Conservation (phyloP, 2,797 vertebrate species). For the Mus spretus region DNA sequence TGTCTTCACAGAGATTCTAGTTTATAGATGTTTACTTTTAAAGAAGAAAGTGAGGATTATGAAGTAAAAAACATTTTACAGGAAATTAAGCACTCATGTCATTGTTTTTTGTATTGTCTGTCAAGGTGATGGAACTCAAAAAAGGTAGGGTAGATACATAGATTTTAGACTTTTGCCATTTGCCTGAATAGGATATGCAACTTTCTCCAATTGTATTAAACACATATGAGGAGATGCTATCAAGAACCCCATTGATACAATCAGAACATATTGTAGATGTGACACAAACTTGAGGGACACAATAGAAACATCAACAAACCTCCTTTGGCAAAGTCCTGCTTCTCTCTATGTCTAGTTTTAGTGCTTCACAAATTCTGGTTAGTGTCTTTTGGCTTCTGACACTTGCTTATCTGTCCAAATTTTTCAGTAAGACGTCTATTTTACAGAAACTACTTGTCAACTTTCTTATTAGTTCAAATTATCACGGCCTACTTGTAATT, state of each 20-base stretch:
- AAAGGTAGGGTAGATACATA: not conserved
- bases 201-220: constrained; percentile 47
- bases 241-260: not conserved
- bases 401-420: not conserved
- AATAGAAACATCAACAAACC: not conserved
- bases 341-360: not conserved
- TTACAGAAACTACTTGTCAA: not conserved
- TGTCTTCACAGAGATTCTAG: not conserved
- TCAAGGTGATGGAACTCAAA: constrained; percentile 26
- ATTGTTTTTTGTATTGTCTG: constrained; percentile 6
- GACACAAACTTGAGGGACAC: not conserved
- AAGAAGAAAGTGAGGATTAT: not conserved
- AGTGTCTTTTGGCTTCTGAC: not conserved
- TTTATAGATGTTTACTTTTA: not conserved
- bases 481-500: not conserved
- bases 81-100: not conserved
- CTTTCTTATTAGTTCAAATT: not conserved
- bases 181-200: not conserved
- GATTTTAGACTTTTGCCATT: not conserved
- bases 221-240: not conserved
- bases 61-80: constrained; percentile 41
- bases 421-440: constrained; percentile 1
- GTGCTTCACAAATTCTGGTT: not conserved
- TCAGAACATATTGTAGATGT: not conserved
- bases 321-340: not conserved